Evolutionary conservation across 2,113 vertebrate genomes (phyloP).

Genomic region (Hemibagrus wyckioides): DNA sequence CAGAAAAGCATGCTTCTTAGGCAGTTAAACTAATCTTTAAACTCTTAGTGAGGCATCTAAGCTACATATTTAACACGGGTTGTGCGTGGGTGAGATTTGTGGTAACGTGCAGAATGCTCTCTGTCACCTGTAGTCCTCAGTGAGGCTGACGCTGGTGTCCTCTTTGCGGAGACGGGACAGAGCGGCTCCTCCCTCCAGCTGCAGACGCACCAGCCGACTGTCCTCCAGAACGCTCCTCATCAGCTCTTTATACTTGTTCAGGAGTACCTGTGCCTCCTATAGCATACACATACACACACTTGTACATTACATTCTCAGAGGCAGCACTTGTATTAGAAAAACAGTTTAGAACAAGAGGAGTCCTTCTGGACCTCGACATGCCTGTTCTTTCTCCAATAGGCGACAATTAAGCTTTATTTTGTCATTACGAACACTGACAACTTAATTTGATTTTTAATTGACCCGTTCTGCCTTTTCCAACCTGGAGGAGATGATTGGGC

Average conservation of each 20-base stretch:
- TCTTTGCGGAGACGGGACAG: conserved; percentile 83
- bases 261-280: conserved; percentile 79
- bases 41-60: background rate
- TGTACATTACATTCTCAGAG: background rate
- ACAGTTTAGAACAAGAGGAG: background rate
- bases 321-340: background rate
- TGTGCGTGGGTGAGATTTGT: background rate
- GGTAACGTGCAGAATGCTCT: background rate
- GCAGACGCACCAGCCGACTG: conserved; percentile 77
- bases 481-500: background rate
- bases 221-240: conserved; percentile 85
- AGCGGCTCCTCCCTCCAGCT: conserved; percentile 83
- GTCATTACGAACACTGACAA: background rate
- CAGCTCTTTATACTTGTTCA: conserved; percentile 71
- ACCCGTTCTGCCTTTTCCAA: background rate
- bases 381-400: background rate
- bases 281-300: background rate
- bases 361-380: background rate
- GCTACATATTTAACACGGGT: too few species aligned
- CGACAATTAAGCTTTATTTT: background rate
- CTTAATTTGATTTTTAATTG: background rate
- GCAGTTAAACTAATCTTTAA: background rate
- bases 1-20: background rate
- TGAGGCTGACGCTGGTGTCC: conserved; percentile 70
- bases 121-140: conserved; percentile 75